A percentile compares a stretch with the other conserved stretches of the same genome.
Evolutionary conservation across 1,140 invertebrate genomes (phyloP).

Genomic region (Anoplophora glabripennis): DNA sequence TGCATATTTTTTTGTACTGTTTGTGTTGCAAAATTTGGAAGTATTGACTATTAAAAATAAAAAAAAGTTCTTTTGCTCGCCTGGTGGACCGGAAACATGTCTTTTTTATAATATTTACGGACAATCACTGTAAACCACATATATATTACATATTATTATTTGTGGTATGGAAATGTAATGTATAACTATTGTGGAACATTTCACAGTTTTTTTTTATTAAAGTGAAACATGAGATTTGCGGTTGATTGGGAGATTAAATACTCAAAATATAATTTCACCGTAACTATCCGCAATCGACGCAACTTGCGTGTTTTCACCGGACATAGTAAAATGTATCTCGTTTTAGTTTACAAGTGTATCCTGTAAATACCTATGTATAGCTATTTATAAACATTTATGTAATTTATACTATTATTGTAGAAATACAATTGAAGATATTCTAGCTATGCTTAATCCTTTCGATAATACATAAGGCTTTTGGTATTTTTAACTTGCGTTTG

Average conservation of each 20-base stretch:
- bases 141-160: conserved; percentile 10
- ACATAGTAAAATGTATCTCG: conserved; percentile 30
- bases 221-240: conserved; percentile 6
- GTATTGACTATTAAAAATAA: no score
- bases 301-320: conserved; percentile 30
- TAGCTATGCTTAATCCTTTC: conserved; percentile 28
- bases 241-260: neutral
- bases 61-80: no score
- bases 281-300: neutral
- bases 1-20: no score
- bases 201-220: conserved; percentile 1
- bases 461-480: neutral
- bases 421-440: conserved; percentile 29
- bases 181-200: conserved; percentile 1
- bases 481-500: neutral
- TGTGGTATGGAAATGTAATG: neutral
- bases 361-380: conserved; percentile 51
- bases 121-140: no score
- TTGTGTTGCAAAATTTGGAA: no score
- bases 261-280: neutral
- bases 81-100: no score
- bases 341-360: conserved; percentile 28
- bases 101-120: no score
- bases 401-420: conserved; percentile 32
- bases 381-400: conserved; percentile 40